phyloP scores from a whole-genome alignment of 2,797 vertebrate genomes.

The Falco naumanni region DNA sequence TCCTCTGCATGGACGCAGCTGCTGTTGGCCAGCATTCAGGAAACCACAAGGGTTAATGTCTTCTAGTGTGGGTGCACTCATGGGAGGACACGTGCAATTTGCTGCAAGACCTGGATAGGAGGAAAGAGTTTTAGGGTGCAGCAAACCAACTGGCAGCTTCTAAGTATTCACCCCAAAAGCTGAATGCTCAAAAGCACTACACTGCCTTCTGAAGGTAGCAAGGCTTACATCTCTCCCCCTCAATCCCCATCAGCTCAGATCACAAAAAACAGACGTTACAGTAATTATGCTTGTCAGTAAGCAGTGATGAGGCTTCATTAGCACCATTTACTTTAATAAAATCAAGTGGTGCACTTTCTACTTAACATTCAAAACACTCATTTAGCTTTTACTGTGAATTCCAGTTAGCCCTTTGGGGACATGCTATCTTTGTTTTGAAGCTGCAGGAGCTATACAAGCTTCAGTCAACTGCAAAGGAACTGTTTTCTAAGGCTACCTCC shows the following conservation, averaged over 20 bases:
- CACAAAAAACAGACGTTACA: not conserved
- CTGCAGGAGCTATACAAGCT: not conserved
- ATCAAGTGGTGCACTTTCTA: not conserved
- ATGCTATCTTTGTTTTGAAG: constrained; percentile 23
- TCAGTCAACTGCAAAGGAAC: not conserved
- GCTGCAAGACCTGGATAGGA: not conserved
- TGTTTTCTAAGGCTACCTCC: not conserved
- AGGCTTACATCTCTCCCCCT: not conserved
- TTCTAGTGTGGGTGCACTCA: not conserved
- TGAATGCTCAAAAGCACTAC: not conserved
- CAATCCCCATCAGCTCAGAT: not conserved
- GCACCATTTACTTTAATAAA: constrained; percentile 21
- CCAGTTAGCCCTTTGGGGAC: not conserved
- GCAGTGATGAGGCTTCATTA: constrained; percentile 11
- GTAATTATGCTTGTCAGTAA: constrained; percentile 10
- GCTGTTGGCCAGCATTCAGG: not conserved
- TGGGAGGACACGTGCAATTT: not conserved
- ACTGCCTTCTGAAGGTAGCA: not conserved
- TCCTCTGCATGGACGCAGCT: not conserved
- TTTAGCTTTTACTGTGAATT: constrained; percentile 10
- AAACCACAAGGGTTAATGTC: not conserved
- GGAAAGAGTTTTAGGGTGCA: not conserved
- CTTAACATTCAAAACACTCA: not conserved
- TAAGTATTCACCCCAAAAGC: not conserved
- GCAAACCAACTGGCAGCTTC: not conserved